These are phyloP conservation scores for Callipepla squamata DNA, from an alignment of 2,113 vertebrate species.

Conservation along the genomic window DNA sequence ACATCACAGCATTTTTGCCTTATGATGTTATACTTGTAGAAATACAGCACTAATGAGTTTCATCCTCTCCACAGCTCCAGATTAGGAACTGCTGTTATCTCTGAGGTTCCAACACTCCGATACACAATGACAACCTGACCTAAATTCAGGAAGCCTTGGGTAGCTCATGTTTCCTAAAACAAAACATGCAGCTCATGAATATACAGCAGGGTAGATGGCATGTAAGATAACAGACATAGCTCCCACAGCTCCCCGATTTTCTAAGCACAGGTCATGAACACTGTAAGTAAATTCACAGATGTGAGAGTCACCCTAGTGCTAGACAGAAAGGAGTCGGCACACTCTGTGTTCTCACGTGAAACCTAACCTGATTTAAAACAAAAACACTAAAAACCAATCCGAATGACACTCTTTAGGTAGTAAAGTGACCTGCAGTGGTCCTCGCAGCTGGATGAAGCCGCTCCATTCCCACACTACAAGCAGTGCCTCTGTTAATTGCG, in stretches of 20 bases:
- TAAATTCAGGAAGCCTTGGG: constrained; percentile 28
- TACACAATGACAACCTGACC: constrained; percentile 15
- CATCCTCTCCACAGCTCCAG: neutral
- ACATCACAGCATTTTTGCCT: neutral
- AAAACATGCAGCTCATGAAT: constrained; percentile 23
- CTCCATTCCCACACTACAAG: neutral
- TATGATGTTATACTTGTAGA: neutral
- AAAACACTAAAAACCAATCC: neutral
- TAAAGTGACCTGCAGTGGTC: neutral
- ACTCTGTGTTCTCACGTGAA: neutral
- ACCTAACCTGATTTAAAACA: neutral
- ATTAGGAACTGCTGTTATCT: neutral
- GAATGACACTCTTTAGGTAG: neutral
- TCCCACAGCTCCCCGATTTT: neutral
- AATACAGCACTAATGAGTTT: constrained; percentile 4
- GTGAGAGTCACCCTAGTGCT: neutral
- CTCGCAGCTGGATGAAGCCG: neutral
- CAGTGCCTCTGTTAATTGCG: neutral
- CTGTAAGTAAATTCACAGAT: neutral
- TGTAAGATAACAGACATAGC: neutral
- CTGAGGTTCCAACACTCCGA: neutral
- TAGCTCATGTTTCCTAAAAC: constrained; percentile 42
- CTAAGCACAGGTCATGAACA: neutral
- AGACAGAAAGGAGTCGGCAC: neutral
- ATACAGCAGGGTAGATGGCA: neutral